phyloP scores from a whole-genome alignment of 2,113 vertebrate species.

The Lagopus leucura region DNA sequence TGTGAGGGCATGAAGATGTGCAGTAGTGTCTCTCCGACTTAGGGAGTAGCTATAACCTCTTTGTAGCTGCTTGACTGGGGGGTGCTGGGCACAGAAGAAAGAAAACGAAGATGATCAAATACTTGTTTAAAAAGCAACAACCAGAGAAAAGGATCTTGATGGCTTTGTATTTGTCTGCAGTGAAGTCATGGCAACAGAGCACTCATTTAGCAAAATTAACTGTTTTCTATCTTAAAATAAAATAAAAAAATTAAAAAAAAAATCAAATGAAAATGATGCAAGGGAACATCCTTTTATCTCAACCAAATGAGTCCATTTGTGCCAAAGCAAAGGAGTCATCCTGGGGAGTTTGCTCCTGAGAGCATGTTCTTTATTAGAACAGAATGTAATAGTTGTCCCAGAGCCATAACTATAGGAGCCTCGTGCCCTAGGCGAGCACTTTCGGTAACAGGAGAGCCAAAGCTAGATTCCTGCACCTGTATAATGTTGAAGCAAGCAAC shows the following conservation, averaged over 20 bases:
- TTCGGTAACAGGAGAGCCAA: conserved; percentile 22
- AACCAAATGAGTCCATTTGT: conserved; percentile 59
- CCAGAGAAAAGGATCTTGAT: conserved; percentile 69
- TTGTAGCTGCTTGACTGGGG: neutral
- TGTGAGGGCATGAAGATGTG: neutral
- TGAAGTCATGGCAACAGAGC: conserved; percentile 75
- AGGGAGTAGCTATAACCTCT: neutral
- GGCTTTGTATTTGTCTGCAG: conserved; percentile 72
- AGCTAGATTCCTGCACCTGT: neutral
- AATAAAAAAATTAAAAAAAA: neutral
- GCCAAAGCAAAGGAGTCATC: conserved; percentile 61
- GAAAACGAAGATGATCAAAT: conserved; percentile 68
- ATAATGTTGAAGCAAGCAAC: neutral
- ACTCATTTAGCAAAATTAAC: conserved; percentile 76
- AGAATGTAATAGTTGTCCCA: conserved; percentile 48
- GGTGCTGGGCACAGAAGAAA: conserved; percentile 44
- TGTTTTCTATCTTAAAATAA: conserved; percentile 65
- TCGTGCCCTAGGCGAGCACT: neutral
- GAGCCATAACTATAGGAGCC: conserved; percentile 12
- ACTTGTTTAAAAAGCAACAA: conserved; percentile 64
- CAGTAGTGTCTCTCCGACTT: neutral
- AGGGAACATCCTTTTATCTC: conserved; percentile 73
- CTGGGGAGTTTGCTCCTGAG: conserved; percentile 70
- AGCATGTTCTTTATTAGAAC: conserved; percentile 40
- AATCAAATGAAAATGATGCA: conserved; percentile 29